These are phyloP conservation scores for Pandemis corylana DNA, from an alignment of 2,888 invertebrate genomes.

Conservation along the genomic window DNA sequence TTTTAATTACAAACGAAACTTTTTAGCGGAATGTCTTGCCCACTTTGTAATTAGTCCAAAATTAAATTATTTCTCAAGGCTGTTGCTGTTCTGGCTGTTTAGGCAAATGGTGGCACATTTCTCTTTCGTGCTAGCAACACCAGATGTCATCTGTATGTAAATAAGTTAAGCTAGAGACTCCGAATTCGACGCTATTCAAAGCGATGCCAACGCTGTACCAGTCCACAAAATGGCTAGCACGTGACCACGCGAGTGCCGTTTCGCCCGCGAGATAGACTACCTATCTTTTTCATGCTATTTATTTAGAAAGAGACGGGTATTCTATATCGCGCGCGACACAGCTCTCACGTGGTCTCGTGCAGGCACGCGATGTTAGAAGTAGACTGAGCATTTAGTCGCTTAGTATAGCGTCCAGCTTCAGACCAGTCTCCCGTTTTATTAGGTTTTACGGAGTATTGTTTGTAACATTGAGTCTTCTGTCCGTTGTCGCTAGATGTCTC, in stretches of 20 bases:
- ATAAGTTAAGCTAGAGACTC: constrained; percentile 23
- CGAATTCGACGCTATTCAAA: background rate
- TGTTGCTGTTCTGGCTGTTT: constrained; percentile 35
- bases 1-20: constrained; percentile 12
- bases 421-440: background rate
- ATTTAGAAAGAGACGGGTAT: too few relatives aligned
- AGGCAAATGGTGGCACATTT: constrained; percentile 31
- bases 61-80: constrained; percentile 20
- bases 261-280: too few relatives aligned
- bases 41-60: constrained; percentile 33
- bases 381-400: background rate
- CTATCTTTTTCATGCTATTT: too few relatives aligned
- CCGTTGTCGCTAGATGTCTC: constrained; percentile 16
- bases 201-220: background rate
- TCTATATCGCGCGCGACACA: too few relatives aligned
- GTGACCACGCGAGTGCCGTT: too few relatives aligned
- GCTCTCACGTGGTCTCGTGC: too few relatives aligned
- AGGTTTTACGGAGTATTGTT: constrained; percentile 26
- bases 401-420: background rate
- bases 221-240: too few relatives aligned
- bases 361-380: background rate
- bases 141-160: constrained; percentile 33
- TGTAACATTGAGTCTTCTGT: constrained; percentile 4
- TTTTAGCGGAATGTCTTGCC: constrained; percentile 33
- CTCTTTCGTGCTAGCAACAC: constrained; percentile 38